A percentile compares a stretch with the other conserved stretches of the same genome.
These are phyloP conservation scores for Sweltsa coloradensis DNA, from an alignment of 1,140 invertebrate species.

Conservation along the genomic window DNA sequence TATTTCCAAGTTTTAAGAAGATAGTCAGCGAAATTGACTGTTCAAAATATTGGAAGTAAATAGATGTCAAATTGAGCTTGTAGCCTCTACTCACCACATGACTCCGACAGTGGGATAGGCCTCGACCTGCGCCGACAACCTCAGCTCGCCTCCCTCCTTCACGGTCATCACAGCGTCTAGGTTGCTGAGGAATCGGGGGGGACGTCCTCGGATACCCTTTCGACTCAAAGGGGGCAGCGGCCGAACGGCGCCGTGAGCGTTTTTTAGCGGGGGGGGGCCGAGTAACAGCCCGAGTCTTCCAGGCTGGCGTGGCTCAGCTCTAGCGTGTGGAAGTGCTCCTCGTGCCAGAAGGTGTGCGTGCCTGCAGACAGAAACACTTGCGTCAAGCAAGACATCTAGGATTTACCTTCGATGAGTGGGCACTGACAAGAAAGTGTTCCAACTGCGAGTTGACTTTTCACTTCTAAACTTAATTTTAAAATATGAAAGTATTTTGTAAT, in stretches of 20 bases:
- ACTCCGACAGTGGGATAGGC: conserved; percentile 71
- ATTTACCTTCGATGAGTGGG: too few species aligned
- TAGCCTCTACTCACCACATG: conserved; percentile 57
- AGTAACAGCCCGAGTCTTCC: conserved; percentile 74
- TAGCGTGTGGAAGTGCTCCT: conserved; percentile 68
- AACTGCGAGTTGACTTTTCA: too few species aligned
- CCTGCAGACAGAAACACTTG: conserved; percentile 22
- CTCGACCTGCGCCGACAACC: conserved; percentile 57
- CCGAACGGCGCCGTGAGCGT: conserved; percentile 73
- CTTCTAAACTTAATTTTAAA: too few species aligned
- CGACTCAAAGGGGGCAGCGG: conserved; percentile 65
- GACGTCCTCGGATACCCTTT: conserved; percentile 72
- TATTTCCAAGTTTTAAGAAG: neutral
- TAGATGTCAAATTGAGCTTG: neutral
- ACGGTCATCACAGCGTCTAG: conserved; percentile 44
- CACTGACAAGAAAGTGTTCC: too few species aligned
- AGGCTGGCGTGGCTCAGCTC: conserved; percentile 65
- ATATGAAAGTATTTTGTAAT: too few species aligned
- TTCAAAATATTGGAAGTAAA: too few species aligned
- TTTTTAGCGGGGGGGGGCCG: conserved; percentile 64
- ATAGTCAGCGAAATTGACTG: neutral
- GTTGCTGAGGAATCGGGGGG: conserved; percentile 57
- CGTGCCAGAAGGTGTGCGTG: conserved; percentile 41
- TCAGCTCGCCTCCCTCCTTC: conserved; percentile 48
- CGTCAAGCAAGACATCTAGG: too few species aligned